Percentiles rank a stretch among this genome's conserved stretches.
Conservation (phyloP, 2,113 vertebrate genomes). For the Ancistrus triradiatus region DNA sequence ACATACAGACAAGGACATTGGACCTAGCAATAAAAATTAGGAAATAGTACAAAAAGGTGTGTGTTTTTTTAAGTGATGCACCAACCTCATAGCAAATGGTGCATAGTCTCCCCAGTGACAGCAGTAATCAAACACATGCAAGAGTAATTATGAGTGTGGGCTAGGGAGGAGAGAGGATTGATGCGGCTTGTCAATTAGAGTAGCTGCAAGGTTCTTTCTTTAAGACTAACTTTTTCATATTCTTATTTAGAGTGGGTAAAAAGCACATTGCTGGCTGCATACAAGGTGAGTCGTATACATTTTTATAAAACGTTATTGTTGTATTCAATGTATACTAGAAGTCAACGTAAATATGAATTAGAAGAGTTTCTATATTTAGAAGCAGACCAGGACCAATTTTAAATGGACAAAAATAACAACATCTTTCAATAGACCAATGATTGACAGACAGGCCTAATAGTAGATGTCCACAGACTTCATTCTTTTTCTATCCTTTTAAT, state of each 20-base stretch:
- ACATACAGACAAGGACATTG: slow-evolving; percentile 55
- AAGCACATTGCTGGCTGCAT: slow-evolving; percentile 53
- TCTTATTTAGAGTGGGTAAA: slow-evolving; percentile 65
- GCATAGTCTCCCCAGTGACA: slow-evolving; percentile 63
- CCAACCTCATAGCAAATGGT: slow-evolving; percentile 57
- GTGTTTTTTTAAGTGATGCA: slow-evolving; percentile 11
- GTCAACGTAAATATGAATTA: too few relatives aligned
- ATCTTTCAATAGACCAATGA: too few relatives aligned
- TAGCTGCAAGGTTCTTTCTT: slow-evolving; percentile 76
- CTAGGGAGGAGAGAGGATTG: slow-evolving; percentile 70
- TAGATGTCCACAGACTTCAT: too few relatives aligned
- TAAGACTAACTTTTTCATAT: slow-evolving; percentile 78
- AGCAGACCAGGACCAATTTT: too few relatives aligned
- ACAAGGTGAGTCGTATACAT: slow-evolving; percentile 51
- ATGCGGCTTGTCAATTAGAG: slow-evolving; percentile 77
- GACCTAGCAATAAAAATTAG: slow-evolving; percentile 1
- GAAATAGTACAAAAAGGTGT: too few relatives aligned
- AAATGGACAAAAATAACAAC: too few relatives aligned
- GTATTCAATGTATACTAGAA: too few relatives aligned
- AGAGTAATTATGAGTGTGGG: slow-evolving; percentile 70
- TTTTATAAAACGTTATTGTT: too few relatives aligned
- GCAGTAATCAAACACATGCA: slow-evolving; percentile 63
- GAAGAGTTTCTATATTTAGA: too few relatives aligned
- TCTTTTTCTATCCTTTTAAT: too few relatives aligned
- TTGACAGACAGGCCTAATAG: too few relatives aligned